A percentile compares a stretch with the other conserved stretches of the same genome.
These are phyloP conservation scores for Elmis aenea DNA, from an alignment of 2,888 invertebrate genomes.

Conservation along the genomic window DNA sequence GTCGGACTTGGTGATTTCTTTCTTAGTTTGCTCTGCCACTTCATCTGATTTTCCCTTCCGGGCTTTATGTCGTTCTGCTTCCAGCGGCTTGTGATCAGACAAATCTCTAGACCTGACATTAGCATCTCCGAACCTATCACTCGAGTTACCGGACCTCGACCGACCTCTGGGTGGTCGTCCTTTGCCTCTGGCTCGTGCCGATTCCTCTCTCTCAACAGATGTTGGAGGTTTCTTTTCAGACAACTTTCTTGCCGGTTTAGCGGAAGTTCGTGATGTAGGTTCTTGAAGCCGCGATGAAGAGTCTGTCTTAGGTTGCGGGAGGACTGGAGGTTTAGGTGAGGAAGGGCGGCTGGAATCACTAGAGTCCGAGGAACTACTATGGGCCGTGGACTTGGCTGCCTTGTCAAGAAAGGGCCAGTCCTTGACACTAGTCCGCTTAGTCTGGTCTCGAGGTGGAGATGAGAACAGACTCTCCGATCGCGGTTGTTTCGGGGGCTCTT, in stretches of 20 bases:
- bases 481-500: slow-evolving; percentile 38
- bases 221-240: slow-evolving; percentile 24
- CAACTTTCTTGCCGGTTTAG: slow-evolving; percentile 22
- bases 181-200: slow-evolving; percentile 47
- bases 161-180: slow-evolving; percentile 33
- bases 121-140: slow-evolving; percentile 66
- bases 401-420: slow-evolving; percentile 78
- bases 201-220: slow-evolving; percentile 72
- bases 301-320: slow-evolving; percentile 19
- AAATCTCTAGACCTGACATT: slow-evolving; percentile 61
- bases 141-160: slow-evolving; percentile 40
- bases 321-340: slow-evolving; percentile 25
- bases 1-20: slow-evolving; percentile 49
- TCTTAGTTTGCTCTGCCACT: slow-evolving; percentile 29
- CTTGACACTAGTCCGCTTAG: slow-evolving; percentile 48
- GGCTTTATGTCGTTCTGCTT: slow-evolving; percentile 37
- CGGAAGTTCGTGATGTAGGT: slow-evolving; percentile 19
- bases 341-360: slow-evolving; percentile 45
- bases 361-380: slow-evolving; percentile 57
- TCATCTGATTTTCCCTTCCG: slow-evolving; percentile 47
- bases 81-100: slow-evolving; percentile 54
- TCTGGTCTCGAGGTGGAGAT: slow-evolving; percentile 33
- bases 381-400: slow-evolving; percentile 65
- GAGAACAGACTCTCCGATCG: slow-evolving; percentile 42
- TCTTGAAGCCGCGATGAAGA: slow-evolving; percentile 26